Evolutionary conservation across 1,140 invertebrate genomes (phyloP), one percentile per base, ranked within the genome.

Genomic region (Zelostemma sp.): DNA sequence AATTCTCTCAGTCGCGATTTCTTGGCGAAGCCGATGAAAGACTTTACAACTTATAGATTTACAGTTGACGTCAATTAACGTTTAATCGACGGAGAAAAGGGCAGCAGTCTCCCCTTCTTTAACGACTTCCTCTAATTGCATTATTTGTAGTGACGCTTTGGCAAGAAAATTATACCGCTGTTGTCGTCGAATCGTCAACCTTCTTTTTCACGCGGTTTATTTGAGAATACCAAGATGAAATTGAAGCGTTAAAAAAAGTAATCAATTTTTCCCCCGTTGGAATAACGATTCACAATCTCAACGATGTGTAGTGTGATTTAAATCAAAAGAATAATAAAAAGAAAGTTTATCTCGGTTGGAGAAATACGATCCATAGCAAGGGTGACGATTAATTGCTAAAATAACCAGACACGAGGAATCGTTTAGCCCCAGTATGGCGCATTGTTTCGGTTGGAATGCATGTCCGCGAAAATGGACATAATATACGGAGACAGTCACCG

Each of bases 381-480:
- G 62, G 50, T 43, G 50, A 70, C 72, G 74, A 82, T 81, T 80
- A 83, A 82, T 82, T 76, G 76, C 69, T 69, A 73, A 81, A 83
- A 81, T 79, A 79, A 79, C 69, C 56, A 75, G 76, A 82, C 79
- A 81, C 75, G 74, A 77, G 73, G 80, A 82, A 81, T 81, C 79
- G 77, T 82, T 83, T 83, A 81, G 71, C 61, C 64, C 45, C 60
- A 48, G 59, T 64, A 68, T 75, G 60, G 75, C 67, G 72, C 73
- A 76, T 77, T 80, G 79, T 79, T 72, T 60, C 69, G 60, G 54
- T 49, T 65, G 78, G 74, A 80, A 80, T 76, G 75, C 63, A 63
- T 74, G 78, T 77, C 65, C 74, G 72, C 68, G 75, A 73, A 80
- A 67, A 68, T 68, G 61, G 72, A 75, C 77, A 74, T 82, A 80